Evolutionary conservation across 2,113 vertebrate genomes (phyloP), one percentile per base, ranked within the genome.

Genomic region (Toxotes jaculatrix): DNA sequence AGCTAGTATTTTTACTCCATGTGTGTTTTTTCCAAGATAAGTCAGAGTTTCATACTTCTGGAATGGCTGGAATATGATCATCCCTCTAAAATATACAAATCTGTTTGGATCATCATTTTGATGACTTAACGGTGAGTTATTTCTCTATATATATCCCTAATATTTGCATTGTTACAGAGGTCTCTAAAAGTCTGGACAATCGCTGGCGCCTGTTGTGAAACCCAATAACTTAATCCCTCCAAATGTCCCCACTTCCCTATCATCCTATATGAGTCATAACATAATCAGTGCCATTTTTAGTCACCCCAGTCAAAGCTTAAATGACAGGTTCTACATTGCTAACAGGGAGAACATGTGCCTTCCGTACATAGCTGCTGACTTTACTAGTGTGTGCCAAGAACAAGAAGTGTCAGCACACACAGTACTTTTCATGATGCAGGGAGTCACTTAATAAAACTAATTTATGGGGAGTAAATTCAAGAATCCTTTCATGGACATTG

Each of bases 141-240:
- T 64, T 42, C 49, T 9, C 36, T 82, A 27, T 23, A 56, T 23
- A 56, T 23, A 56, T 38, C 47, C 12, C 51, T 56, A 56, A 72
- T 80, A 62, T 53, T 55, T 61, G 27, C 47, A 75, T 75, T 66
- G 59, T 79, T 60, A 43, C 42, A 70, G 53, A 76, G 60, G 75
- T 43, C 84, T 65, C 71, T 47, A 78, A 55, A 84, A 85, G 79
- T 74, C 79, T 67, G 73, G 74, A 74, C 70, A 81, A 65, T 84
- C 77, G 62, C 59, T 75, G 92, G 90, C 86, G 91, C 91, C 93
- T 92, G 85, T 93, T 94, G 85, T 94, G 94, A 93, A 95, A 95
- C 79, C 51, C 82, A 74, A 83, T 86, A 89, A 51, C 79, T 86
- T 90, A 62, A 95, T 87, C 89, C 88, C 34, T 32, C 53, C 43